phyloP scores from a whole-genome alignment of 2,113 vertebrate genomes.

The Cynopterus brachyotis region DNA sequence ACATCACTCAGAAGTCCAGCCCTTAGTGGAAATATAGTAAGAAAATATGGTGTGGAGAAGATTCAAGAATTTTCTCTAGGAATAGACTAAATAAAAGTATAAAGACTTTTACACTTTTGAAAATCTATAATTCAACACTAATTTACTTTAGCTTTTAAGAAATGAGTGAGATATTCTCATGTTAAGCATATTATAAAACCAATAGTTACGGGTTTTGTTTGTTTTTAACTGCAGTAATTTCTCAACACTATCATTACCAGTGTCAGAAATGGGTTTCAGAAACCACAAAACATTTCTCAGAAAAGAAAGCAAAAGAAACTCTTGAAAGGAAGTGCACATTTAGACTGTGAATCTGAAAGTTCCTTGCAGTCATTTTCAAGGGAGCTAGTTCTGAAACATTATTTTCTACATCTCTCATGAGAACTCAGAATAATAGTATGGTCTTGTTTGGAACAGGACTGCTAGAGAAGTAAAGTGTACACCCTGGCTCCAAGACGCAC shows the following conservation, averaged over 20 bases:
- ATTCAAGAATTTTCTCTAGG: neutral
- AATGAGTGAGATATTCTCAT: neutral
- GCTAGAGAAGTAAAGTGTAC: neutral
- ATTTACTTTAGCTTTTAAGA: neutral
- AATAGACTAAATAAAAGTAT: neutral
- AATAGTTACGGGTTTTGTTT: neutral
- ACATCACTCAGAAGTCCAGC: neutral
- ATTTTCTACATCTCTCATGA: neutral
- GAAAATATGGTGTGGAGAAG: neutral
- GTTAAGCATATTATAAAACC: neutral
- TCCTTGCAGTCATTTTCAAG: neutral
- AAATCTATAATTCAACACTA: neutral
- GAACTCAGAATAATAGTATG: neutral
- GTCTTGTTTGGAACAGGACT: neutral
- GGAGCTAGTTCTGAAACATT: neutral
- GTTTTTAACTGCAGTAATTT: neutral
- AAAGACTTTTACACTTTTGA: neutral
- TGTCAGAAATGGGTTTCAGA: neutral
- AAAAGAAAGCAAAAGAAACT: slow-evolving; percentile 36
- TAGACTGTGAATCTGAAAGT: neutral
- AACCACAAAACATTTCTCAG: neutral
- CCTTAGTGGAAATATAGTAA: neutral
- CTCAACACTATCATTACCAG: neutral
- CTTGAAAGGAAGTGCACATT: neutral
- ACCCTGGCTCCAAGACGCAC: neutral